These are phyloP conservation scores for Penaeus indicus DNA, from an alignment of 1,140 invertebrate genomes.

Conservation along the genomic window DNA sequence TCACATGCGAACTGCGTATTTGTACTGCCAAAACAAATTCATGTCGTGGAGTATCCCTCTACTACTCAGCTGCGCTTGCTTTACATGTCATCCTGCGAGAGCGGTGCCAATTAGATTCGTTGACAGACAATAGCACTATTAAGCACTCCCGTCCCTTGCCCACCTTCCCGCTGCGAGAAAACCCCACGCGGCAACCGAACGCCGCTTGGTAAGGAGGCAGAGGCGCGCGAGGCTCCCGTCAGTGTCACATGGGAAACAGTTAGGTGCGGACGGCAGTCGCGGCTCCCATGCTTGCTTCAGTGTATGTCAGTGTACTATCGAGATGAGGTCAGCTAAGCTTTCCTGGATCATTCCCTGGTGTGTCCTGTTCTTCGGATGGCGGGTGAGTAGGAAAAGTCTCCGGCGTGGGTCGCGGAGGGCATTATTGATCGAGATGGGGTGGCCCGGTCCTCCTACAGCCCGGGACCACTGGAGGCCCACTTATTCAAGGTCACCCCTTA, in stretches of 20 bases:
- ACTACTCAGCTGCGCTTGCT: too few species aligned
- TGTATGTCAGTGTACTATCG: conserved; percentile 9
- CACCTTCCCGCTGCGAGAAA: too few species aligned
- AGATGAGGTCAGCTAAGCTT: neutral
- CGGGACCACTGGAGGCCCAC: neutral
- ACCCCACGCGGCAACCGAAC: too few species aligned
- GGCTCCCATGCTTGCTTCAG: conserved; percentile 14
- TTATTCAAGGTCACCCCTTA: neutral
- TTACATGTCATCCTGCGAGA: too few species aligned
- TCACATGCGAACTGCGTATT: too few species aligned
- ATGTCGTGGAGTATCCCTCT: too few species aligned
- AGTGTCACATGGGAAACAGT: conserved; percentile 20
- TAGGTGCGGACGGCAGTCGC: neutral
- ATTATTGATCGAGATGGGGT: conserved; percentile 21
- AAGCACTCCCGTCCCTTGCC: too few species aligned
- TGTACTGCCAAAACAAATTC: too few species aligned
- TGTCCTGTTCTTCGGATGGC: neutral
- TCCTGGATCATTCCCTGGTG: conserved; percentile 21
- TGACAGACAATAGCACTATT: too few species aligned
- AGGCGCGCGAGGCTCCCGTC: neutral
- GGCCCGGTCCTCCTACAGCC: neutral
- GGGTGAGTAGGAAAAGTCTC: neutral
- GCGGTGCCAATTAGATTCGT: too few species aligned
- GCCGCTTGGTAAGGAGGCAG: neutral
- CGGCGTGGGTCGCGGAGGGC: neutral